phyloP scores from a whole-genome alignment of 2,888 invertebrate genomes.

The Chrysopilus asiliformis region DNA sequence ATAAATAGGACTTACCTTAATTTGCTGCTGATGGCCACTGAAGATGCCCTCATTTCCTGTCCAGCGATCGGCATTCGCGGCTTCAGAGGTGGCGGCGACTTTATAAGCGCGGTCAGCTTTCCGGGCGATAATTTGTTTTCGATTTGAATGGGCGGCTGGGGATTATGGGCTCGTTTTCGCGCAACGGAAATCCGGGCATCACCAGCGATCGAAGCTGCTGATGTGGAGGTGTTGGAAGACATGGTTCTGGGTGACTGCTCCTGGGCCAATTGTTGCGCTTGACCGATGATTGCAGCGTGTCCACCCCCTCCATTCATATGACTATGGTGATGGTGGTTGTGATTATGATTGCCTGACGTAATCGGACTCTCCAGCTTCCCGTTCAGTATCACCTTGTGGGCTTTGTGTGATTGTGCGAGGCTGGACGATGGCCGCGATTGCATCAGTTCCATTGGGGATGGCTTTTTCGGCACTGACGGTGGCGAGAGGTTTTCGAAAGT shows the following conservation, averaged over 20 bases:
- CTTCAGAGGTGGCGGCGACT: slow-evolving; percentile 29
- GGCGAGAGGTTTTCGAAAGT: slow-evolving; percentile 20
- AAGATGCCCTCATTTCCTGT: slow-evolving; percentile 15
- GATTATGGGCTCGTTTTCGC: slow-evolving; percentile 34
- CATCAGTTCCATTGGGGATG: slow-evolving; percentile 23
- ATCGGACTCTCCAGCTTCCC: slow-evolving; percentile 17
- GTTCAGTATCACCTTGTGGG: slow-evolving; percentile 26
- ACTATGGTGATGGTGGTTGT: too few species aligned
- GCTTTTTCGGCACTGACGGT: slow-evolving; percentile 30
- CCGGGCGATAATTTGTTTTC: not conserved
- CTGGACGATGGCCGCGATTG: slow-evolving; percentile 23
- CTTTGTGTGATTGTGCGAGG: slow-evolving; percentile 22
- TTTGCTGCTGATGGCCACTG: slow-evolving; percentile 21
- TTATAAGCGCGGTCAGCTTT: slow-evolving; percentile 9
- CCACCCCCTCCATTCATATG: too few species aligned
- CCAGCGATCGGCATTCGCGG: slow-evolving; percentile 26
- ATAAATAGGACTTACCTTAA: slow-evolving; percentile 23
- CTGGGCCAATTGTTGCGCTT: not conserved
- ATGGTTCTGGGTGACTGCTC: not conserved
- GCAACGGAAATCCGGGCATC: slow-evolving; percentile 17
- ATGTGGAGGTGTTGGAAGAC: not conserved
- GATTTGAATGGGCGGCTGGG: slow-evolving; percentile 29
- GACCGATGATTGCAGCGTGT: too few species aligned
- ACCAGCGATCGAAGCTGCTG: slow-evolving; percentile 9
- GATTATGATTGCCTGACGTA: not conserved